Conservation (phyloP, 2,888 invertebrate genomes). For the Rambutsinella grinnellia region DNA sequence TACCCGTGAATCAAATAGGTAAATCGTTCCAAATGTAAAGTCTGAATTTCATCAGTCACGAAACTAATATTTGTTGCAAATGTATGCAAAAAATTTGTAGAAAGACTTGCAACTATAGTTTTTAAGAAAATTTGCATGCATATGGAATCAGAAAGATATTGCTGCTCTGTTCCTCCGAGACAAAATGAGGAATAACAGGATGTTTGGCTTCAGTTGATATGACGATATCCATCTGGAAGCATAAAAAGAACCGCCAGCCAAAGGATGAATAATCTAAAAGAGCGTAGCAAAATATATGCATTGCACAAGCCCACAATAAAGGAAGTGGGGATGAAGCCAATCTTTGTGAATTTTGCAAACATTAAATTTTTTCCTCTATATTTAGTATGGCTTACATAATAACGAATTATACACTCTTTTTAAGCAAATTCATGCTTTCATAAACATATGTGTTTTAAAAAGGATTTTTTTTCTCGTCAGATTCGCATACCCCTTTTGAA, state of each 20-base stretch:
- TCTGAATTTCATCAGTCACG: slow-evolving; percentile 18
- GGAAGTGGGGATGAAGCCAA: not conserved
- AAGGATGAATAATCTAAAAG: not conserved
- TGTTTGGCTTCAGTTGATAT: not conserved
- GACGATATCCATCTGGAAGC: not conserved
- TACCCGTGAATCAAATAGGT: too few species aligned
- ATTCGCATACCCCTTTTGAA: too few species aligned
- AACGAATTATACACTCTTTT: too few species aligned
- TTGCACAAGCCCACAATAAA: not conserved
- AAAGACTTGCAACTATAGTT: slow-evolving; percentile 26
- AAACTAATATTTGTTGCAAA: slow-evolving; percentile 32
- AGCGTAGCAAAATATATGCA: too few species aligned
- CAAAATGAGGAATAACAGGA: not conserved
- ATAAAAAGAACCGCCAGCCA: not conserved
- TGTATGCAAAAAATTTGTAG: slow-evolving; percentile 39
- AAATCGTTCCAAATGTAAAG: slow-evolving; percentile 4
- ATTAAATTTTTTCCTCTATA: not conserved
- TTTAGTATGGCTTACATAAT: too few species aligned
- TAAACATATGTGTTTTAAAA: too few species aligned
- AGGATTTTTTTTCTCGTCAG: too few species aligned
- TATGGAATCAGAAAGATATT: slow-evolving; percentile 44
- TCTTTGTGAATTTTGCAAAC: not conserved
- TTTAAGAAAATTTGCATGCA: slow-evolving; percentile 34
- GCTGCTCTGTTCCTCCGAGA: slow-evolving; percentile 33
- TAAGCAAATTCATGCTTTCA: too few species aligned